Conservation (phyloP, 2,888 invertebrate species). For the Liodrosophila aerea region DNA sequence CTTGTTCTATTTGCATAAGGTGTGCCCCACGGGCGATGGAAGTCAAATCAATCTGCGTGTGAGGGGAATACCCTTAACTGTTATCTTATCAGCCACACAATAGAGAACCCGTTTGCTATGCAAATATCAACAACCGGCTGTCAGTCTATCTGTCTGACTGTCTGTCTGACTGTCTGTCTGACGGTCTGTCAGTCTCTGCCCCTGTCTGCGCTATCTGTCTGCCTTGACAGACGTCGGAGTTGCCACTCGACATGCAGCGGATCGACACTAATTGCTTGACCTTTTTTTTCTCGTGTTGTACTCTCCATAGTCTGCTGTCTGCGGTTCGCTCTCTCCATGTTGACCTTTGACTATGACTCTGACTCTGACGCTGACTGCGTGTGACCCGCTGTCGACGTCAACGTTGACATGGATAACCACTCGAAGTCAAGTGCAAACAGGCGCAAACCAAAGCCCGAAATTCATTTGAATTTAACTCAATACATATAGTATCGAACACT, state of each 20-base stretch:
- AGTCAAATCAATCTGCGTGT: conserved; percentile 32
- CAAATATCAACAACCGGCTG: conserved; percentile 52
- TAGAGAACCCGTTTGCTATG: conserved; percentile 10
- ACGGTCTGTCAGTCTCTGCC: conserved; percentile 1
- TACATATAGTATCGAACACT: too few species aligned
- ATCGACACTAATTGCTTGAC: conserved; percentile 75
- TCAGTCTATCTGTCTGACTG: conserved; percentile 16
- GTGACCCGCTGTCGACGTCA: conserved; percentile 43
- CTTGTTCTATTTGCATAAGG: conserved; percentile 5
- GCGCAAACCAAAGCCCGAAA: conserved; percentile 28
- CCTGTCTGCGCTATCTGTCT: conserved; percentile 40
- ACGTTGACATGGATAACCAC: conserved; percentile 76
- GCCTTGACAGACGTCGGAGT: conserved; percentile 32
- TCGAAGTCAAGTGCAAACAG: conserved; percentile 63
- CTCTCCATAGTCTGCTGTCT: conserved; percentile 2
- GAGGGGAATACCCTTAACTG: conserved; percentile 28
- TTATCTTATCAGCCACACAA: conserved; percentile 48
- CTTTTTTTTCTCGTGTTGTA: conserved; percentile 43
- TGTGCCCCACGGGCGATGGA: too few species aligned
- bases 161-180: conserved; percentile 1
- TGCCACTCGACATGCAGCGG: conserved; percentile 44
- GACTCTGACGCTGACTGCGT: background rate
- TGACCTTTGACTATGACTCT: conserved; percentile 53
- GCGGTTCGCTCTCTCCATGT: conserved; percentile 23
- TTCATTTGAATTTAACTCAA: conserved; percentile 25